A percentile compares a stretch with the other conserved stretches of the same genome.
Conservation (phyloP, 2,113 vertebrate genomes). For the Galemys pyrenaicus region DNA sequence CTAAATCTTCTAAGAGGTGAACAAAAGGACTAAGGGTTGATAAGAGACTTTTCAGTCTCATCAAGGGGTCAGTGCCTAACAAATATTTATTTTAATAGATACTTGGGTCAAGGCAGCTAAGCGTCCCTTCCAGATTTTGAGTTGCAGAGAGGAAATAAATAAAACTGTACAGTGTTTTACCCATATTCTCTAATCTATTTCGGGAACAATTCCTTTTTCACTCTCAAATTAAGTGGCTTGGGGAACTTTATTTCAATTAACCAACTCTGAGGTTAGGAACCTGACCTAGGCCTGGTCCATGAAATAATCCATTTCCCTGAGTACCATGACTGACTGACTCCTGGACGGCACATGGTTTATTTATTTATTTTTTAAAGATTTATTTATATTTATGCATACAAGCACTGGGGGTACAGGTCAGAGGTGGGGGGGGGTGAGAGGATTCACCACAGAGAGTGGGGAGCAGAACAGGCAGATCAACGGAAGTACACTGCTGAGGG, state of each 20-base stretch:
- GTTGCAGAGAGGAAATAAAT: not conserved
- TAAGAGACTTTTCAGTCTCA: not conserved
- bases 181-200: not conserved
- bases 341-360: no score
- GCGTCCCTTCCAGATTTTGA: slow-evolving; percentile 6
- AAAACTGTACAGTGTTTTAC: not conserved
- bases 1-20: not conserved
- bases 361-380: no score
- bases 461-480: no score
- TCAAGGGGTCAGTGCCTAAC: not conserved
- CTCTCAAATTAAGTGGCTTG: not conserved
- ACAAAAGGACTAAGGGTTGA: not conserved
- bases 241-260: not conserved
- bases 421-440: no score
- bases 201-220: not conserved
- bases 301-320: not conserved
- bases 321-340: not conserved
- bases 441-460: no score
- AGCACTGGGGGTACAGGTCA: no score
- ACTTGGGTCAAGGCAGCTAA: not conserved
- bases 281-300: not conserved
- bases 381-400: no score
- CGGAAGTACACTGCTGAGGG: no score
- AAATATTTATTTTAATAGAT: not conserved
- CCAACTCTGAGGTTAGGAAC: not conserved